Conservation (phyloP, 2,113 vertebrate genomes). For the Pagrus major region DNA sequence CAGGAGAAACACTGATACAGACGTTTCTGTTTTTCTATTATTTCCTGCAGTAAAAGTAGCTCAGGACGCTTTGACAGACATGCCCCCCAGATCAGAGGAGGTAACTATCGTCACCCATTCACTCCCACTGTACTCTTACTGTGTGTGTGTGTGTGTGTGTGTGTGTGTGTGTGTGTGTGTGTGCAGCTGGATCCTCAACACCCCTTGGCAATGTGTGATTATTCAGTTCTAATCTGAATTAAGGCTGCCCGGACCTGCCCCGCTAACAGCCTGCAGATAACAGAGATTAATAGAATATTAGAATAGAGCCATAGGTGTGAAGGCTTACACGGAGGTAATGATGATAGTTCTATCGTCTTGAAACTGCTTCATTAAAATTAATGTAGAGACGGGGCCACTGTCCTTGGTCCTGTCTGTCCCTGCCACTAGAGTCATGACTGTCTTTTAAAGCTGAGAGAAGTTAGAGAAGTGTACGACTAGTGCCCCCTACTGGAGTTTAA, state of each 20-base stretch:
- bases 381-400: slow-evolving; percentile 17
- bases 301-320: slow-evolving; percentile 37
- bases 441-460: background rate
- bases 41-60: slow-evolving; percentile 84
- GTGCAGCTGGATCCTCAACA: background rate
- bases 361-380: slow-evolving; percentile 34
- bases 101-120: slow-evolving; percentile 57
- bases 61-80: slow-evolving; percentile 93
- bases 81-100: slow-evolving; percentile 95
- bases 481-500: slow-evolving; percentile 48
- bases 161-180: slow-evolving; percentile 21
- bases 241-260: slow-evolving; percentile 30
- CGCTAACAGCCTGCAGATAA: slow-evolving; percentile 17
- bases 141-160: slow-evolving; percentile 29
- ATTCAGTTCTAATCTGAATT: background rate
- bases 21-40: background rate
- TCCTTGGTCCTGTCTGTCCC: background rate
- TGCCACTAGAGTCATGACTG: background rate
- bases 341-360: slow-evolving; percentile 24
- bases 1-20: background rate
- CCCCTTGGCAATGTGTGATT: slow-evolving; percentile 4
- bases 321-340: slow-evolving; percentile 43
- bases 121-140: background rate
- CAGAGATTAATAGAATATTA: slow-evolving; percentile 43
- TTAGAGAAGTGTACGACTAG: background rate